Evolutionary conservation across 2,797 vertebrate genomes (phyloP).

Genomic region (Semaprochilodus insignis): DNA sequence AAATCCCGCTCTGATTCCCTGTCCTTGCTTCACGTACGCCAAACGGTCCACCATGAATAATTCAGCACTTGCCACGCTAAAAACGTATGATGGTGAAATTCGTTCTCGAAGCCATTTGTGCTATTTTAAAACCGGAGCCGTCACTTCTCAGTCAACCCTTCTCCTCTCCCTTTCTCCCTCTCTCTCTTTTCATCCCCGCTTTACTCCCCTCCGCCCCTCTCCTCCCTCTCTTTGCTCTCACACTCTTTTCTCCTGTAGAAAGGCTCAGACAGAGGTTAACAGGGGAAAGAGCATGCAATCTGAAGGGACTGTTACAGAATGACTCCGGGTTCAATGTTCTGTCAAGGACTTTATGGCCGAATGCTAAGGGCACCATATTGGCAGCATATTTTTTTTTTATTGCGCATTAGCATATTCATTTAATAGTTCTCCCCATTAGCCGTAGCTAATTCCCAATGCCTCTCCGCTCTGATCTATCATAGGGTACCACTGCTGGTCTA

Average conservation of each 20-base stretch:
- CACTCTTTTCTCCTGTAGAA: neutral
- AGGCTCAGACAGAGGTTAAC: constrained; percentile 10
- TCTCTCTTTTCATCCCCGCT: constrained; percentile 35
- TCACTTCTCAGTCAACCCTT: constrained; percentile 32
- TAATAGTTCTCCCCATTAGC: constrained; percentile 21
- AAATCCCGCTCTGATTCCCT: constrained; percentile 35
- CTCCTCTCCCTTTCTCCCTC: neutral
- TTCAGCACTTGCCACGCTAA: constrained; percentile 70
- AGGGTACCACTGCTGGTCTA: neutral
- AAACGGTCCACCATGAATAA: constrained; percentile 76
- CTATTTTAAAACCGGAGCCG: constrained; percentile 47
- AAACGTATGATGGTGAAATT: constrained; percentile 67
- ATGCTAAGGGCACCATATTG: neutral
- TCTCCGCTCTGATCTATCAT: constrained; percentile 1
- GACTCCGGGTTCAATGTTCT: neutral
- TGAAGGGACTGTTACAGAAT: neutral
- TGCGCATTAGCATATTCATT: constrained; percentile 37
- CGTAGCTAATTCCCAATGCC: constrained; percentile 22
- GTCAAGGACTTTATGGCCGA: constrained; percentile 2
- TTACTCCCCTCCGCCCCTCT: neutral
- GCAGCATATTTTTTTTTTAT: constrained; percentile 10
- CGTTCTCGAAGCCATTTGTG: constrained; percentile 20
- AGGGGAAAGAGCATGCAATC: neutral
- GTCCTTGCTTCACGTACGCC: constrained; percentile 59
- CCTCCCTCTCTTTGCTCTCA: constrained; percentile 2